Conservation (phyloP, 2,113 vertebrate genomes). For the Macquaria australasica region DNA sequence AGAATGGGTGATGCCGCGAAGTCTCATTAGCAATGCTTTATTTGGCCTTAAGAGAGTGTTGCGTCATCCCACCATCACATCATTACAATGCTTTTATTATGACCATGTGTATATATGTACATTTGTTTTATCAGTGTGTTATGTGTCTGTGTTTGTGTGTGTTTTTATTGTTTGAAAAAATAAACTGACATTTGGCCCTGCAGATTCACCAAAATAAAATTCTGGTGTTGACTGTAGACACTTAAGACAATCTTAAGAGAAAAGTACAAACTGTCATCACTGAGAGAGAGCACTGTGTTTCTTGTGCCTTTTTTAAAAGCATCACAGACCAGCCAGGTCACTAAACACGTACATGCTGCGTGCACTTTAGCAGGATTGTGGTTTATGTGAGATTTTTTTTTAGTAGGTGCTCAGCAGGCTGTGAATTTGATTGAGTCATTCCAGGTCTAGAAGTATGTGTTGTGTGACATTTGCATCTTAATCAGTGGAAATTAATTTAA, state of each 20-base stretch:
- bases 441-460: too few relatives aligned
- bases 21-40: neutral
- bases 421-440: neutral
- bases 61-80: neutral
- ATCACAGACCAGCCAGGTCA: neutral
- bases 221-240: neutral
- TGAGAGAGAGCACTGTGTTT: neutral
- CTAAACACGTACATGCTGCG: neutral
- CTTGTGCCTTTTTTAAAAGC: neutral
- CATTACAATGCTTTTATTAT: neutral
- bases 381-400: conserved; percentile 4
- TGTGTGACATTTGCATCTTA: neutral
- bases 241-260: neutral
- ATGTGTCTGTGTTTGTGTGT: neutral
- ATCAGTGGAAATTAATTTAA: neutral
- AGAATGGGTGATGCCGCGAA: neutral
- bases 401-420: neutral
- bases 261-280: neutral
- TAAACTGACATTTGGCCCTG: neutral
- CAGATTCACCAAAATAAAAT: neutral
- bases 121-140: neutral
- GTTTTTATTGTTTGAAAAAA: neutral
- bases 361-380: neutral
- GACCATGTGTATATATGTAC: neutral
- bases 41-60: neutral